These are phyloP conservation scores for Catocala sponsa DNA, from an alignment of 2,888 invertebrate species.

Conservation along the genomic window DNA sequence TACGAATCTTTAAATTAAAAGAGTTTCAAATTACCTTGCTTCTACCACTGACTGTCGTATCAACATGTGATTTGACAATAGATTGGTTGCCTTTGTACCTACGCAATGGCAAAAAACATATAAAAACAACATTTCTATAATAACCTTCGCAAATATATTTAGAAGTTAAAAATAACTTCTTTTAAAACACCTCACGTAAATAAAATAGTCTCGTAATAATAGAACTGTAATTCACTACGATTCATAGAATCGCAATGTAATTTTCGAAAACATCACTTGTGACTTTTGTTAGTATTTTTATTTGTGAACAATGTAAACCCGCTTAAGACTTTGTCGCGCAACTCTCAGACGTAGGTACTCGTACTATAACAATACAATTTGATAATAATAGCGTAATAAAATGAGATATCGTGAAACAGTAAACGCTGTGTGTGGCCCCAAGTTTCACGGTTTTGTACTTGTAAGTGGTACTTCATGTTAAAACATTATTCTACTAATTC, in stretches of 20 bases:
- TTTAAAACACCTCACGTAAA: no score
- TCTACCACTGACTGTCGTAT: no score
- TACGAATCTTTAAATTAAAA: no score
- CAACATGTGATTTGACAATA: no score
- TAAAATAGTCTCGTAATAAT: background rate
- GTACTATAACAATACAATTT: slow-evolving; percentile 49
- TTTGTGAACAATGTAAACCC: slow-evolving; percentile 39
- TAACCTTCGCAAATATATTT: no score
- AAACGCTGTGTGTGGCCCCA: slow-evolving; percentile 35
- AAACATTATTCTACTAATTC: no score
- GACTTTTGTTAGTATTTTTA: slow-evolving; percentile 27
- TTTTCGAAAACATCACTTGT: slow-evolving; percentile 25
- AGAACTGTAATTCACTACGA: background rate
- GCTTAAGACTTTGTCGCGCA: slow-evolving; percentile 30
- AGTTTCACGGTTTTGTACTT: slow-evolving; percentile 10
- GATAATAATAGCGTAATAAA: slow-evolving; percentile 56
- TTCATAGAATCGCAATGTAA: slow-evolving; percentile 28
- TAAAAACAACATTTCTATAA: no score
- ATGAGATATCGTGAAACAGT: slow-evolving; percentile 52
- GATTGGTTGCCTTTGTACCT: no score
- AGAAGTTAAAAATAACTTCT: no score
- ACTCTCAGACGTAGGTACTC: slow-evolving; percentile 34
- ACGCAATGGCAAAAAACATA: no score
- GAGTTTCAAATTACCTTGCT: no score
- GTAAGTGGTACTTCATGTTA: no score